These are phyloP conservation scores for Macrosoma leucophasiata DNA, from an alignment of 2,888 invertebrate species.

Conservation along the genomic window DNA sequence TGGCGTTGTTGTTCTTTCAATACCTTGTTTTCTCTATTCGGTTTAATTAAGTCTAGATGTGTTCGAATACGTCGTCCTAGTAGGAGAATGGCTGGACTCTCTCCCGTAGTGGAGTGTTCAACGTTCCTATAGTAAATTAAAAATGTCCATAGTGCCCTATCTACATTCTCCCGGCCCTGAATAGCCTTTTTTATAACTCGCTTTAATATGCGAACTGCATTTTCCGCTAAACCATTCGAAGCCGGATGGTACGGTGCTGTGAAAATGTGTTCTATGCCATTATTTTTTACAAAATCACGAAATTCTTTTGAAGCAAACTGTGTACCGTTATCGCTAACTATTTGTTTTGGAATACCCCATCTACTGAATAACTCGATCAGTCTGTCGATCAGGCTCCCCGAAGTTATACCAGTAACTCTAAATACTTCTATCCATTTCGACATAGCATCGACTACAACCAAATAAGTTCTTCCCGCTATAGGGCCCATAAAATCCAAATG, in stretches of 20 bases:
- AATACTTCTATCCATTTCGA: slow-evolving; percentile 23
- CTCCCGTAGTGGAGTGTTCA: slow-evolving; percentile 19
- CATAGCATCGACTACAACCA: slow-evolving; percentile 15
- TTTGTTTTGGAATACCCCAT: slow-evolving; percentile 19
- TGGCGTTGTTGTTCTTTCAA: slow-evolving; percentile 5
- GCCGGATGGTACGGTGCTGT: slow-evolving; percentile 24
- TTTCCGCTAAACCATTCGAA: slow-evolving; percentile 24
- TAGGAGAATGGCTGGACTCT: slow-evolving; percentile 18
- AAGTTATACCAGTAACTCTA: slow-evolving; percentile 14
- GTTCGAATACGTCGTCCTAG: slow-evolving; percentile 16
- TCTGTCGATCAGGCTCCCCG: slow-evolving; percentile 2
- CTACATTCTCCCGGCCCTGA: slow-evolving; percentile 7
- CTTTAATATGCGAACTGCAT: slow-evolving; percentile 19
- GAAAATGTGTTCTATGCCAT: slow-evolving; percentile 20
- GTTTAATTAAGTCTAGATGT: slow-evolving; percentile 15
- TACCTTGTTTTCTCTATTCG: slow-evolving; percentile 9
- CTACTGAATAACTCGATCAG: slow-evolving; percentile 3
- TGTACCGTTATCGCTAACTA: slow-evolving; percentile 23
- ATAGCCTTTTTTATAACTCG: slow-evolving; percentile 21
- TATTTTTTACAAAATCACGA: slow-evolving; percentile 7
- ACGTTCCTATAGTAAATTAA: slow-evolving; percentile 20
- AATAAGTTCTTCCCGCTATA: slow-evolving; percentile 17
- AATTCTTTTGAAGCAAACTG: slow-evolving; percentile 19
- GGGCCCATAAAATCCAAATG: too few relatives aligned
- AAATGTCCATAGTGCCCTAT: slow-evolving; percentile 12